phyloP scores from a whole-genome alignment of 2,797 vertebrate genomes.

The Tokudaia tokunoshimensis region DNA sequence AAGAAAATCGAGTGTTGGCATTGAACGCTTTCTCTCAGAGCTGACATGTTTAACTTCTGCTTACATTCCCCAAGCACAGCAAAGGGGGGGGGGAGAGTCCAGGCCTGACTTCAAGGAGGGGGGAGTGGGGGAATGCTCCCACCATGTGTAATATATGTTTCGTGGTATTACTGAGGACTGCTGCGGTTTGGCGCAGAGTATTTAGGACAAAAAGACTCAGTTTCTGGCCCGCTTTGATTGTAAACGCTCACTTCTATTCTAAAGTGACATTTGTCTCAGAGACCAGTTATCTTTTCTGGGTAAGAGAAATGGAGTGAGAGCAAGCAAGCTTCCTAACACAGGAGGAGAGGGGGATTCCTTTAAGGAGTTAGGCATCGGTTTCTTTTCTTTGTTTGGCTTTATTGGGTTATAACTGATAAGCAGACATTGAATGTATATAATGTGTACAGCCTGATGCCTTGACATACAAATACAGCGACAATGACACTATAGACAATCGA shows the following conservation, averaged over 20 bases:
- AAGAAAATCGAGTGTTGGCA: background rate
- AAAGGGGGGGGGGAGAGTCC: background rate
- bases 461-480: background rate
- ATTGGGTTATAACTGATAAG: background rate
- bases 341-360: background rate
- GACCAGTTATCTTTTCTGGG: background rate
- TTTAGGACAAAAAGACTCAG: background rate
- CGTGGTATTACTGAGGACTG: background rate
- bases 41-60: background rate
- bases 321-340: background rate
- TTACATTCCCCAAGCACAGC: background rate
- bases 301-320: too few species aligned
- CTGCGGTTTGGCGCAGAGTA: background rate
- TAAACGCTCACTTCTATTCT: background rate
- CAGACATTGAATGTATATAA: background rate
- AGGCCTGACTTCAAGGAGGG: background rate
- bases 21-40: background rate
- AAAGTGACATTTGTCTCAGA: background rate
- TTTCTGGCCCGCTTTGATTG: background rate
- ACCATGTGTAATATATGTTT: background rate
- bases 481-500: background rate
- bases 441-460: background rate
- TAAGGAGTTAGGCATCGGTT: background rate
- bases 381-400: background rate
- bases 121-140: accelerated